Evolutionary conservation across 2,888 invertebrate genomes (phyloP).

Genomic region (Lymantria monacha): DNA sequence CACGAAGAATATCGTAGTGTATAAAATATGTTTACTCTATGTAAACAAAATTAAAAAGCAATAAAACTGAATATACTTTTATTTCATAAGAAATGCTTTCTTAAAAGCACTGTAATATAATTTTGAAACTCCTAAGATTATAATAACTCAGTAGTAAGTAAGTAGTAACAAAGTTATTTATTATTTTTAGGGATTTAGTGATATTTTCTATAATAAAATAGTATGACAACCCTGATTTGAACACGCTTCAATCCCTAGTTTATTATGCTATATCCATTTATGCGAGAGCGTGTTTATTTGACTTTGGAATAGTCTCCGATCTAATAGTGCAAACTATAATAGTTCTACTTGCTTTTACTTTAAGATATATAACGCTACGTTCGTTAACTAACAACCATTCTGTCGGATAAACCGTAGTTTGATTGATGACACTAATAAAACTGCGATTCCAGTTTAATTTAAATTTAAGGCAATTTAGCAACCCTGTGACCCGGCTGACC

Average conservation of each 20-base stretch:
- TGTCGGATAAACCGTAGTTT: constrained; percentile 68
- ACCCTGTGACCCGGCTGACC: constrained; percentile 69
- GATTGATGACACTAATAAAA: constrained; percentile 82
- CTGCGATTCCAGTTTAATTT: constrained; percentile 81
- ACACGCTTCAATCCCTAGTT: constrained; percentile 72
- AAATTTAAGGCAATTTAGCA: constrained; percentile 79
- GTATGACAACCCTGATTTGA: constrained; percentile 46
- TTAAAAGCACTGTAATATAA: too few relatives aligned
- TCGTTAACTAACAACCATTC: constrained; percentile 35
- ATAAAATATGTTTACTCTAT: too few relatives aligned
- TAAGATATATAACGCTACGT: constrained; percentile 55
- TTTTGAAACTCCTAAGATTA: too few relatives aligned
- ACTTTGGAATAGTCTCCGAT: constrained; percentile 62
- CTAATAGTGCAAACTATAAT: constrained; percentile 43
- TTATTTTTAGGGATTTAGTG: background rate
- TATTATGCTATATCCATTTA: constrained; percentile 73
- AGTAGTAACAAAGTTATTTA: too few relatives aligned
- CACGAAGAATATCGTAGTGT: too few relatives aligned
- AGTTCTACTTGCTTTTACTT: constrained; percentile 38
- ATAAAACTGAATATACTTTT: too few relatives aligned
- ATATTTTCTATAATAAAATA: constrained; percentile 1
- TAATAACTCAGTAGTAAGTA: too few relatives aligned
- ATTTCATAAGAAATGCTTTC: too few relatives aligned
- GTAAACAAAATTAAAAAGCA: too few relatives aligned
- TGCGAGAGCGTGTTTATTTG: constrained; percentile 76